These are phyloP conservation scores for Callospermophilus lateralis DNA, from an alignment of 2,113 vertebrate species.

Conservation along the genomic window DNA sequence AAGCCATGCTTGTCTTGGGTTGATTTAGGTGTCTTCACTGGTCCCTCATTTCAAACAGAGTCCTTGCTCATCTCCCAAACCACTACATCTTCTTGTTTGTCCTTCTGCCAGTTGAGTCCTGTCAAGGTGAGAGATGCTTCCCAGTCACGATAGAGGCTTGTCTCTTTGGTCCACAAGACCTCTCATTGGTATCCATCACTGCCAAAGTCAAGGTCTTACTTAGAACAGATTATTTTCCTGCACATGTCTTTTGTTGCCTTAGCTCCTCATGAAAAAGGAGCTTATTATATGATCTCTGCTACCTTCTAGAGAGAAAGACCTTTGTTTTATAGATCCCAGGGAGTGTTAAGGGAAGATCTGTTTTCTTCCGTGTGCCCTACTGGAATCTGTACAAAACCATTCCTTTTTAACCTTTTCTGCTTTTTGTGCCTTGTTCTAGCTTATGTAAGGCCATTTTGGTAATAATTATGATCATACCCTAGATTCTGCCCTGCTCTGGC, in stretches of 20 bases:
- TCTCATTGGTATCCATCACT: neutral
- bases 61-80: neutral
- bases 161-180: neutral
- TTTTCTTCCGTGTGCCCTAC: constrained; percentile 38
- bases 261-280: neutral
- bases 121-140: neutral
- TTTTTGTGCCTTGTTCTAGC: constrained; percentile 13
- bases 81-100: neutral
- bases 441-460: constrained; percentile 45
- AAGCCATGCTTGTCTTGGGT: neutral
- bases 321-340: neutral
- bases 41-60: neutral
- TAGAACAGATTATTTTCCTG: neutral
- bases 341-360: constrained; percentile 15
- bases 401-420: constrained; percentile 40
- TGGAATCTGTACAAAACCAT: constrained; percentile 31
- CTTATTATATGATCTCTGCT: neutral
- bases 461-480: constrained; percentile 53
- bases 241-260: neutral
- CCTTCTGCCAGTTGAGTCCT: neutral
- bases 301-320: constrained; percentile 23
- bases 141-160: neutral
- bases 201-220: neutral
- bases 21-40: neutral
- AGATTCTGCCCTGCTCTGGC: constrained; percentile 59